Evolutionary conservation across 2,113 vertebrate genomes (phyloP), one percentile per base, ranked within the genome.

Genomic region (Alethe diademata): DNA sequence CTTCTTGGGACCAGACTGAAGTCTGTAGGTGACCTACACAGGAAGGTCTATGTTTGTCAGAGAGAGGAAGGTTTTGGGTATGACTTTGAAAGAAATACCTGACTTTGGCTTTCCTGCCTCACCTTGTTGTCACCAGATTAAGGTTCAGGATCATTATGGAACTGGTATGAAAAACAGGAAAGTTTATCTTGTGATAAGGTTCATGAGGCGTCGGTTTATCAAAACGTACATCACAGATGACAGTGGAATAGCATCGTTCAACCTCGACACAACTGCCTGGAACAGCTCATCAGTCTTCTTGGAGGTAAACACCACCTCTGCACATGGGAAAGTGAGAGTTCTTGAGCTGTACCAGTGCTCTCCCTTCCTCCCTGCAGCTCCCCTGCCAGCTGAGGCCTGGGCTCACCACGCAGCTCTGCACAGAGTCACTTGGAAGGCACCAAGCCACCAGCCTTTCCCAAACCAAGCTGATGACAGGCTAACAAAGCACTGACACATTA

Each of bases 211-310:
- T 29, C 93, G 60, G 8, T 82, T 96, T 66, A 94, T 96, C 92
- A 96, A 96, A 74, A 95, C 84, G 0, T 97, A 97, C 57, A 96
- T 97, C 88, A 97, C 96, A 22, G 96, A 97, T 48, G 69, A 61
- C 51, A 88, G n/a, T 23, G 96, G 96, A 56, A 67, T 29, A 53
- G 95, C 94, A 28, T 92, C 88, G 0, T 97, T 97, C 88, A 96
- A 92, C 82, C 85, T 97, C 2, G 95, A 96, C 71, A 97, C 96
- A 62, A 78, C 81, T 60, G 64, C 85, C 61, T 97, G 96, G 96
- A 97, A 97, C 56, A 95, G 88, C 40, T 96, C 96, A 3, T 86
- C 85, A 8, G 93, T 97, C 28, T 78, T 75, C 56, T 86, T 97
- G 92, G 96, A 96, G 95, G 96, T 96, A 96, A 96, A 70, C 48